Percentiles rank a stretch among this genome's conserved stretches.
Evolutionary conservation across 2,113 vertebrate species (phyloP).

Genomic region (Grammomys dolichurus): DNA sequence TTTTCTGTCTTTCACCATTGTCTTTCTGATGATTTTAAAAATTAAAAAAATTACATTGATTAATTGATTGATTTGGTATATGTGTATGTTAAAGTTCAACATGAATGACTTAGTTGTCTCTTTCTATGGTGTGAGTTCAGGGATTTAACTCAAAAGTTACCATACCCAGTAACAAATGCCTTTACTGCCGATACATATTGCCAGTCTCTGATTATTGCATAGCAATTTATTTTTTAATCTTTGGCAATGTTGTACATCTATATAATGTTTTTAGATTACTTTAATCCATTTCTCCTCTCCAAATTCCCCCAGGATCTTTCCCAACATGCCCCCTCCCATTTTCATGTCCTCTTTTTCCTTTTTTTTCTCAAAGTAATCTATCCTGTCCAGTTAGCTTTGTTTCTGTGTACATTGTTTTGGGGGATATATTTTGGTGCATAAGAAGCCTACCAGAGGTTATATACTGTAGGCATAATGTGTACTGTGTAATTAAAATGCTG

Average conservation of each 20-base stretch:
- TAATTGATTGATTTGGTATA: background rate
- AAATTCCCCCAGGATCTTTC: background rate
- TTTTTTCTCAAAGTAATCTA: background rate
- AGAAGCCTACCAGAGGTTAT: background rate
- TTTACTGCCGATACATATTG: background rate
- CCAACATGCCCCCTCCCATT: background rate
- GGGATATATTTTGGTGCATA: background rate
- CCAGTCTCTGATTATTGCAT: background rate
- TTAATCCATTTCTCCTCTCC: background rate
- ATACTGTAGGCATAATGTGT: too few species aligned
- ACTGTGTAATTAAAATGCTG: too few species aligned
- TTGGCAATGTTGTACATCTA: background rate
- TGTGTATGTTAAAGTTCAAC: background rate
- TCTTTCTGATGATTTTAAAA: slow-evolving; percentile 2
- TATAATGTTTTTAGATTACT: background rate
- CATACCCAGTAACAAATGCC: background rate
- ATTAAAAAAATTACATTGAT: background rate
- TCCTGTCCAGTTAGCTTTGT: background rate
- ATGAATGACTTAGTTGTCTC: background rate
- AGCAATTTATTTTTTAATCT: background rate
- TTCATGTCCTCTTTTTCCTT: background rate
- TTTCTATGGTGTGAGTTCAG: background rate
- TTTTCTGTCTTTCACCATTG: slow-evolving; percentile 14
- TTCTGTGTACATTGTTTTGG: background rate
- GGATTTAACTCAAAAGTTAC: background rate